Evolutionary conservation across 2,113 vertebrate species (phyloP), one percentile per base, ranked within the genome.

Genomic region (Felis chaus): DNA sequence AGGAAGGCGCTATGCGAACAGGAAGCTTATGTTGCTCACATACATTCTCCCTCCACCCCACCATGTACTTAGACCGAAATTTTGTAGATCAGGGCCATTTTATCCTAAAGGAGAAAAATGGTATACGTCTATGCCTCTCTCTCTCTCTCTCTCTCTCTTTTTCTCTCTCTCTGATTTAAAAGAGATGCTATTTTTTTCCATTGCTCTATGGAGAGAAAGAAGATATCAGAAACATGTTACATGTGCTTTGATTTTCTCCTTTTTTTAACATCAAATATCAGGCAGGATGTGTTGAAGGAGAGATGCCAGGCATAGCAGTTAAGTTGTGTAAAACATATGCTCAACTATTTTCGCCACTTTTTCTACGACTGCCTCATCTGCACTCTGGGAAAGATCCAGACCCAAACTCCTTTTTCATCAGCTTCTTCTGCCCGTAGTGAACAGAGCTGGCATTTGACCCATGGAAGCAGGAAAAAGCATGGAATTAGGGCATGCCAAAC

Each of bases 211-310:
- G 53, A 91, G 68, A 63, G 71, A 76, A 95, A 83, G n/a, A 53
- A 65, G 27, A 91, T 94, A 68, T 95, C 78, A 66, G 6, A 85
- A 97, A 81, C 93, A 94, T 93, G 89, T 71, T 96, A 65, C 5
- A 83, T 50, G 55, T 73, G 91, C 96, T 98, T 94, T 92, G 84
- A 83, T n/a, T 68, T 97, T 79, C 65, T 65, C 74, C 3, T 45
- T 83, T 55, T 45, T 84, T 96, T 97, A 95, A 98, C 84, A 96
- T 92, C 94, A 98, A 97, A 92, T 93, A 96, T 95, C 97, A 92
- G 14, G 53, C 84, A 96, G 96, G 74, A 85, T 84, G 39, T 50
- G 63, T 94, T 41, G 50, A 83, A 97, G 78, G 82, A 86, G 89
- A 94, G 53, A 50, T 55, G 94, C 65, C 29, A 97, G 96, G 41